Conservation (phyloP, 2,888 invertebrate species). For the Leptarthrus brevirostris region DNA sequence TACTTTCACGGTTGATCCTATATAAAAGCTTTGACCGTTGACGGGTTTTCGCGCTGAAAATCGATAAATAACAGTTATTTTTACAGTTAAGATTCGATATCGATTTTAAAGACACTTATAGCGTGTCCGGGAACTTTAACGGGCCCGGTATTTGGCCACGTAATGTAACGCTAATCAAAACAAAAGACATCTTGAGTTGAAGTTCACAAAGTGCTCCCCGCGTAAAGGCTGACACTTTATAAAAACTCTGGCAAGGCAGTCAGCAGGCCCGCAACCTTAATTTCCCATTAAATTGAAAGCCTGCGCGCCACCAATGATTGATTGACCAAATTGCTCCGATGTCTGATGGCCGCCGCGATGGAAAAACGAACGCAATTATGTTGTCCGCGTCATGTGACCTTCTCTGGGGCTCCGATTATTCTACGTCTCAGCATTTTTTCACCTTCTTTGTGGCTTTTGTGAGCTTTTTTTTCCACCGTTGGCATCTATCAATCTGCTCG, state of each 20-base stretch:
- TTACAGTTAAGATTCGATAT: too few relatives aligned
- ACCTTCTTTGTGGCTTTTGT: slow-evolving; percentile 45
- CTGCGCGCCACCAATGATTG: slow-evolving; percentile 50
- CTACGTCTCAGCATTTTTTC: slow-evolving; percentile 41
- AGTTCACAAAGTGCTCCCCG: neutral
- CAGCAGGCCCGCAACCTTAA: slow-evolving; percentile 45
- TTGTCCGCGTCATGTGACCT: slow-evolving; percentile 49
- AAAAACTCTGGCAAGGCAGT: neutral
- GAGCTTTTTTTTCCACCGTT: slow-evolving; percentile 13
- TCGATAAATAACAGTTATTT: too few relatives aligned
- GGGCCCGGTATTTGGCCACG: slow-evolving; percentile 27
- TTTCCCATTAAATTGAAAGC: slow-evolving; percentile 55
- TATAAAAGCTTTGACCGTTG: too few relatives aligned
- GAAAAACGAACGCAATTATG: slow-evolving; percentile 51
- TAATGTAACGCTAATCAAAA: slow-evolving; percentile 38
- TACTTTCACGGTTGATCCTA: neutral
- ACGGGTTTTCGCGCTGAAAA: too few relatives aligned
- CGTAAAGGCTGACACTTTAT: neutral
- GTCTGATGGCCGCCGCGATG: slow-evolving; percentile 43
- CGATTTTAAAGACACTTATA: too few relatives aligned
- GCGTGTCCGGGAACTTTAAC: slow-evolving; percentile 40
- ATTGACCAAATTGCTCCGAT: slow-evolving; percentile 51
- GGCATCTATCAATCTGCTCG: slow-evolving; percentile 34
- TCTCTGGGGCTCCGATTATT: slow-evolving; percentile 45
- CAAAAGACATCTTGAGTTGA: slow-evolving; percentile 31